Conservation (phyloP, 2,113 vertebrate species). For the Oryzias curvinotus region DNA sequence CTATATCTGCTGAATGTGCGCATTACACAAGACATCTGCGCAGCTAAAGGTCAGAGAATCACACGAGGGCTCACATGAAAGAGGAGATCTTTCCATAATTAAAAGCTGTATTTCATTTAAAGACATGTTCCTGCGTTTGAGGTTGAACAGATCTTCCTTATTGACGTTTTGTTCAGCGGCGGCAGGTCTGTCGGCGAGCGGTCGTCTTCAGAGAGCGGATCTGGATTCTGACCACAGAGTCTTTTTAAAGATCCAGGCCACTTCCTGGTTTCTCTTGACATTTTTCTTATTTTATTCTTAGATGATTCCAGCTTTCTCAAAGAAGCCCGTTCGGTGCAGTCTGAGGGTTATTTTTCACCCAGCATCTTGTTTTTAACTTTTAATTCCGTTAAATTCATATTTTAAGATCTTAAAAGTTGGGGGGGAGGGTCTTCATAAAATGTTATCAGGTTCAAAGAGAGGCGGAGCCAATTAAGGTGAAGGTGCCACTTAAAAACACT, state of each 20-base stretch:
- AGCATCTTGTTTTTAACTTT: too few relatives aligned
- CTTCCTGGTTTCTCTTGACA: too few relatives aligned
- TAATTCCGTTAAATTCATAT: too few relatives aligned
- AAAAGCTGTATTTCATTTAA: conserved; percentile 48
- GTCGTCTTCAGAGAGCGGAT: conserved; percentile 53
- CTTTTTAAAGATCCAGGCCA: background rate
- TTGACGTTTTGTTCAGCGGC: conserved; percentile 72
- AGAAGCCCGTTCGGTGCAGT: too few relatives aligned
- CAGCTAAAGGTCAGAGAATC: conserved; percentile 42
- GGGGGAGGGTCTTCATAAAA: too few relatives aligned
- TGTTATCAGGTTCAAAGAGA: too few relatives aligned
- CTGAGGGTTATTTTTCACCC: too few relatives aligned
- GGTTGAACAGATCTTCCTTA: conserved; percentile 56
- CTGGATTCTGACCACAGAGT: background rate
- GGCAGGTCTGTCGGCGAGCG: conserved; percentile 62
- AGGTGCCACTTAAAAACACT: too few relatives aligned
- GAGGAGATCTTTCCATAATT: conserved; percentile 48
- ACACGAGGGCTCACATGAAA: conserved; percentile 23
- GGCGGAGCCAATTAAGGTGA: too few relatives aligned
- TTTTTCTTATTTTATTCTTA: too few relatives aligned
- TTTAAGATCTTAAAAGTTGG: too few relatives aligned
- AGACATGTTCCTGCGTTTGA: conserved; percentile 62
- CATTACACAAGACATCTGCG: conserved; percentile 37
- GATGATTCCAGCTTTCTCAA: too few relatives aligned
- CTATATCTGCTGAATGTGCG: conserved; percentile 21